Percentiles rank a stretch among this genome's conserved stretches.
Evolutionary conservation across 2,888 invertebrate species (phyloP).

Genomic region (Palloptera scutellata): DNA sequence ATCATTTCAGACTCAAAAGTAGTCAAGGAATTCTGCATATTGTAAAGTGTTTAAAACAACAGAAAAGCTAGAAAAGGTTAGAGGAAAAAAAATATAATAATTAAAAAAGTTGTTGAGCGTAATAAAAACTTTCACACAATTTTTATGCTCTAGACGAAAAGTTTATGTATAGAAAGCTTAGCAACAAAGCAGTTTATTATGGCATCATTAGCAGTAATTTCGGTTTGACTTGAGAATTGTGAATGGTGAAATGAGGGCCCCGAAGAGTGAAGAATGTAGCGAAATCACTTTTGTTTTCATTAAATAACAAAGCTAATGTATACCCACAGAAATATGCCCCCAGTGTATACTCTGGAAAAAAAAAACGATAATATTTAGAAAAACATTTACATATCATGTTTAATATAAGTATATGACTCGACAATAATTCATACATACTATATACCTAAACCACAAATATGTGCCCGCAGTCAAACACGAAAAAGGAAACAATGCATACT

Average conservation of each 20-base stretch:
- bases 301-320: not conserved
- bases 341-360: not conserved
- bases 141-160: not conserved
- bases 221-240: slow-evolving; percentile 12
- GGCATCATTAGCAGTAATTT: slow-evolving; percentile 49
- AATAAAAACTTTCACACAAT: slow-evolving; percentile 30
- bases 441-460: not conserved
- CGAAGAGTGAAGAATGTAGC: too few relatives aligned
- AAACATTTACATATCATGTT: not conserved
- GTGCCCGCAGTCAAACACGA: not conserved
- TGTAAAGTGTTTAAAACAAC: too few relatives aligned
- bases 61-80: not conserved
- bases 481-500: too few relatives aligned
- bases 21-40: too few relatives aligned
- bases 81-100: slow-evolving; percentile 39
- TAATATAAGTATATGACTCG: not conserved
- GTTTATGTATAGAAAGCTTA: slow-evolving; percentile 38
- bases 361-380: not conserved
- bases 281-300: too few relatives aligned
- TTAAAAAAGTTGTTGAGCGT: slow-evolving; percentile 48
- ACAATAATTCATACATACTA: not conserved
- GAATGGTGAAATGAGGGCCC: not conserved
- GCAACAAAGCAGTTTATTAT: slow-evolving; percentile 55
- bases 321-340: not conserved
- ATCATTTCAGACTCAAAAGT: too few relatives aligned